Evolutionary conservation across 2,797 vertebrate species (phyloP).

Genomic region (Syngnathus rostellatus): DNA sequence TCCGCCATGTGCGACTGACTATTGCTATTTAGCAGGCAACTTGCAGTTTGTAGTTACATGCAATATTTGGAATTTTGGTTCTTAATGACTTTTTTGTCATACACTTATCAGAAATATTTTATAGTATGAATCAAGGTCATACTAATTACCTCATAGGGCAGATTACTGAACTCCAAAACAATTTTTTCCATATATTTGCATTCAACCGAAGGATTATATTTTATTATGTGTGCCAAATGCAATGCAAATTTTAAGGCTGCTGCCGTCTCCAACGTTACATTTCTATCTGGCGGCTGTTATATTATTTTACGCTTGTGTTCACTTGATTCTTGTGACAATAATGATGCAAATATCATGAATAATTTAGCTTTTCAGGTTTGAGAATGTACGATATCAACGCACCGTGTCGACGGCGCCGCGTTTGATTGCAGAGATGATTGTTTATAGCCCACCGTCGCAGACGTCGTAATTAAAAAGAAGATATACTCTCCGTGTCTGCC

Average conservation of each 20-base stretch:
- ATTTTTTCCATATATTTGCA: neutral
- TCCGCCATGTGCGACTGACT: neutral
- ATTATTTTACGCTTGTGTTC: slow-evolving; percentile 15
- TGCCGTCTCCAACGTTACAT: neutral
- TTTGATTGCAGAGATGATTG: slow-evolving; percentile 70
- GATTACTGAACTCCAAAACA: neutral
- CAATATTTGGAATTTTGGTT: neutral
- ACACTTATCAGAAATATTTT: neutral
- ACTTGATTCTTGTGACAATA: slow-evolving; percentile 9
- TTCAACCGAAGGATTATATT: slow-evolving; percentile 1
- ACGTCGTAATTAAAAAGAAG: slow-evolving; percentile 74
- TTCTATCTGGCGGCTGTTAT: neutral
- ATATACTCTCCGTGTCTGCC: slow-evolving; percentile 54
- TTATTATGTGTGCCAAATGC: neutral
- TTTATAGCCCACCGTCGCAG: slow-evolving; percentile 72
- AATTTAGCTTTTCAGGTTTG: slow-evolving; percentile 32
- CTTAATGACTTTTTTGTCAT: neutral
- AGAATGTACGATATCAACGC: slow-evolving; percentile 37
- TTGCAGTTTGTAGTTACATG: neutral
- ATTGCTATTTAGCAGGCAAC: neutral
- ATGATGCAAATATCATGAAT: slow-evolving; percentile 24
- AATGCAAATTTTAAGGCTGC: neutral
- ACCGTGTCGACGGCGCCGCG: slow-evolving; percentile 46
- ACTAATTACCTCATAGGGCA: neutral
- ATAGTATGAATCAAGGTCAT: neutral